Conservation (phyloP, 2,888 invertebrate species). For the Acleris sparsana region DNA sequence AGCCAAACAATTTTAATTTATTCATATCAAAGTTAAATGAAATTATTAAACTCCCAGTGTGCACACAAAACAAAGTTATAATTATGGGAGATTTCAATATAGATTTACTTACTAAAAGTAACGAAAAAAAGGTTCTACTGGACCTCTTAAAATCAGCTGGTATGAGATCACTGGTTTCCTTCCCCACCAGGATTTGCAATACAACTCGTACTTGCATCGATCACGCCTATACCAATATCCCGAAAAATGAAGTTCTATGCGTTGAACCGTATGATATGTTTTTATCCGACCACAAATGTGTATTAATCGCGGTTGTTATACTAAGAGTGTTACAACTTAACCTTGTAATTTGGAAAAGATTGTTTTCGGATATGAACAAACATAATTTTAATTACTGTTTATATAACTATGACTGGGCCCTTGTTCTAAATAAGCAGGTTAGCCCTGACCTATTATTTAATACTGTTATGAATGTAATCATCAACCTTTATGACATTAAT, state of each 20-base stretch:
- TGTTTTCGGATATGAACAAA: neutral
- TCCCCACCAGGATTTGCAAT: neutral
- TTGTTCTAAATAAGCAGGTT: neutral
- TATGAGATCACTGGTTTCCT: neutral
- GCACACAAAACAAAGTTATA: neutral
- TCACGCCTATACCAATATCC: too few relatives aligned
- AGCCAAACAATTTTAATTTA: neutral
- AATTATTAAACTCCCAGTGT: neutral
- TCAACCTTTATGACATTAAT: conserved; percentile 1
- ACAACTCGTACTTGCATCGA: neutral
- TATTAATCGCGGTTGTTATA: neutral
- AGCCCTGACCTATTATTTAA: neutral
- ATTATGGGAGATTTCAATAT: neutral
- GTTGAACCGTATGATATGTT: too few relatives aligned
- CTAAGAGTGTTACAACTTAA: neutral
- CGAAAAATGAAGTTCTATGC: too few relatives aligned
- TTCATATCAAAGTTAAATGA: neutral
- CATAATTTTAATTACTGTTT: neutral
- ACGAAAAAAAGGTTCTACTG: neutral
- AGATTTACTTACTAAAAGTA: neutral
- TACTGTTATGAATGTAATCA: neutral
- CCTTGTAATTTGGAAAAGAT: neutral
- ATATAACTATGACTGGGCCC: neutral
- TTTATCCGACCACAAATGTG: neutral
- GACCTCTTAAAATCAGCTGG: neutral